Conservation (phyloP, 2,888 invertebrate species). For the Helleia helle region DNA sequence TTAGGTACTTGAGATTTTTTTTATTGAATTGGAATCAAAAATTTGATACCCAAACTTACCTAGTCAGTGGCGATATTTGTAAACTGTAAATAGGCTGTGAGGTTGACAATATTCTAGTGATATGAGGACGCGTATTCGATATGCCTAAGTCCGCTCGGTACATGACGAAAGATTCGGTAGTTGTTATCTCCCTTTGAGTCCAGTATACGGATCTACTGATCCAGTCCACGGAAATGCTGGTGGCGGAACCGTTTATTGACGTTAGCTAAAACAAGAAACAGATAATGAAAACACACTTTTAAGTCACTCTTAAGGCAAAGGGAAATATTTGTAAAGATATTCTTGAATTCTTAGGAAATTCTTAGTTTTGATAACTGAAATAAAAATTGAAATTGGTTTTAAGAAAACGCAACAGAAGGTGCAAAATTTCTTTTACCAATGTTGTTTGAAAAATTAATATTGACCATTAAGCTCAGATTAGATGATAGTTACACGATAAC, state of each 20-base stretch:
- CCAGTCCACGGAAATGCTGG: slow-evolving; percentile 90
- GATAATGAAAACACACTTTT: not conserved
- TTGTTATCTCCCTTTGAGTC: slow-evolving; percentile 76
- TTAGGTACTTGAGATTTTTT: too few relatives aligned
- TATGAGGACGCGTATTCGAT: slow-evolving; percentile 66
- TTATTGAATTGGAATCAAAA: too few relatives aligned
- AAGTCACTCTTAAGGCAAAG: too few relatives aligned
- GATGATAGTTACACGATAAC: too few relatives aligned
- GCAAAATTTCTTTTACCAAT: too few relatives aligned
- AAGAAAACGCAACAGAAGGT: too few relatives aligned
- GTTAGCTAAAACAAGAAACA: slow-evolving; percentile 39
- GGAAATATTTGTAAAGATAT: too few relatives aligned
- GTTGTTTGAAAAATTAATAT: not conserved
- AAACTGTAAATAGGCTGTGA: slow-evolving; percentile 77
- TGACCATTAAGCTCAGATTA: too few relatives aligned
- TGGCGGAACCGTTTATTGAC: slow-evolving; percentile 59
- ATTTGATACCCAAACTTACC: too few relatives aligned
- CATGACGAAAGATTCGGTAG: slow-evolving; percentile 66
- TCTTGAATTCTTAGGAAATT: too few relatives aligned
- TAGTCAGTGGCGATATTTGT: slow-evolving; percentile 83
- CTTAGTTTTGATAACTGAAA: too few relatives aligned
- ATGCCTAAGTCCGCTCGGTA: slow-evolving; percentile 79
- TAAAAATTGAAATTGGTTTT: too few relatives aligned
- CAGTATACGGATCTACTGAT: slow-evolving; percentile 88
- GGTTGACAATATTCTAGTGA: slow-evolving; percentile 71